Evolutionary conservation across 2,797 vertebrate species (phyloP).

Genomic region (Moxostoma hubbsi): DNA sequence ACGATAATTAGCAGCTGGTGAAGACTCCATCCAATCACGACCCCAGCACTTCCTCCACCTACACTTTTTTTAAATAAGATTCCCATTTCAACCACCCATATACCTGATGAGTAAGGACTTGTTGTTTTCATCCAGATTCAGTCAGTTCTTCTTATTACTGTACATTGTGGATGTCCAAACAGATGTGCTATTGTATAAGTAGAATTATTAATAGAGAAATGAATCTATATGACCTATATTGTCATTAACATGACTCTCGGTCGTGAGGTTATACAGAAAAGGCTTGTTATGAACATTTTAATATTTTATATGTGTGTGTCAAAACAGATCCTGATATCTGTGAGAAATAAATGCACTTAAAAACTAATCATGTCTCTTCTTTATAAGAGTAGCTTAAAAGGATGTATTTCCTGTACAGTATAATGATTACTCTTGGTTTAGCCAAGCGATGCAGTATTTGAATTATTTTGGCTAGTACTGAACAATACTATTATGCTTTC

Average conservation of each 20-base stretch:
- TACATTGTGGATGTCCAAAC: slow-evolving; percentile 68
- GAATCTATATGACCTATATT: slow-evolving; percentile 61
- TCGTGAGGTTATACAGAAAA: slow-evolving; percentile 25
- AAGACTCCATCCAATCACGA: slow-evolving; percentile 34
- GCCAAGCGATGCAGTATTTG: not conserved
- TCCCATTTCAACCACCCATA: slow-evolving; percentile 46
- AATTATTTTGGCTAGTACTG: too few relatives aligned
- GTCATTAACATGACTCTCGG: slow-evolving; percentile 21
- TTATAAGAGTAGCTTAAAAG: slow-evolving; percentile 5
- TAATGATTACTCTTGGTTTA: not conserved
- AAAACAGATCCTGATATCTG: slow-evolving; percentile 60
- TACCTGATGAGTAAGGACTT: slow-evolving; percentile 55
- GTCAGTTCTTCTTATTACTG: slow-evolving; percentile 53
- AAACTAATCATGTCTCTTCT: slow-evolving; percentile 32
- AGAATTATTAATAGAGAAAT: slow-evolving; percentile 63
- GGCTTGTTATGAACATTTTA: slow-evolving; percentile 55
- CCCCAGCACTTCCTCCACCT: slow-evolving; percentile 43
- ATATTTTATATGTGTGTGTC: slow-evolving; percentile 73
- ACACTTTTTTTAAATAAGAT: slow-evolving; percentile 57
- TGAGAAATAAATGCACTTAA: slow-evolving; percentile 65
- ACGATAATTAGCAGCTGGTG: slow-evolving; percentile 70
- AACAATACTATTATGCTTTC: too few relatives aligned
- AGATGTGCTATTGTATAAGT: slow-evolving; percentile 67
- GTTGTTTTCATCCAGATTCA: slow-evolving; percentile 58
- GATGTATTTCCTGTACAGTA: not conserved